These are phyloP conservation scores for Pseudococcus jackbeardsleyi DNA, from an alignment of 2,888 invertebrate species.

Conservation along the genomic window DNA sequence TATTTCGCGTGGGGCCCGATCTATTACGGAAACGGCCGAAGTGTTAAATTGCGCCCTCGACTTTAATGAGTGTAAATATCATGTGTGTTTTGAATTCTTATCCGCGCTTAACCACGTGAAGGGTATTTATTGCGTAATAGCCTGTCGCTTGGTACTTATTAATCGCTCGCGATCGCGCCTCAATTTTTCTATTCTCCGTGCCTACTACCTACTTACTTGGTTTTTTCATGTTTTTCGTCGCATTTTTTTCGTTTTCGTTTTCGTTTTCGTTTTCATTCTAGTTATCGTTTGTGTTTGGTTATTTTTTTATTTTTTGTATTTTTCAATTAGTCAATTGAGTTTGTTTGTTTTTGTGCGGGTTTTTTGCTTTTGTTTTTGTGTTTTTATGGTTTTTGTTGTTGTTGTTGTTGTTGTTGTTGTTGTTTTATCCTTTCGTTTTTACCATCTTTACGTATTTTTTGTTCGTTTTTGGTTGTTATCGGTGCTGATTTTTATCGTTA, in stretches of 20 bases:
- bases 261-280: background rate
- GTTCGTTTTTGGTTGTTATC: background rate
- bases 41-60: slow-evolving; percentile 47
- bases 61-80: slow-evolving; percentile 54
- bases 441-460: too few relatives aligned
- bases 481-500: too few relatives aligned
- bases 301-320: background rate
- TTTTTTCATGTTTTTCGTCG: background rate
- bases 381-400: too few relatives aligned
- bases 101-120: slow-evolving; percentile 60
- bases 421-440: background rate
- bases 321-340: too few relatives aligned
- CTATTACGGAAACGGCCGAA: slow-evolving; percentile 42
- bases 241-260: background rate
- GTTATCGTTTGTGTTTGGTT: background rate
- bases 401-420: too few relatives aligned
- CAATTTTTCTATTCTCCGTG: background rate
- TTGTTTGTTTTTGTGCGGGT: background rate
- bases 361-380: background rate
- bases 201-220: too few relatives aligned
- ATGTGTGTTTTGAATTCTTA: slow-evolving; percentile 60
- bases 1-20: slow-evolving; percentile 49
- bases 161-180: slow-evolving; percentile 9
- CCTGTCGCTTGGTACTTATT: background rate
- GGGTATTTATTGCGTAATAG: slow-evolving; percentile 59